Base-by-base conservation (phyloP, 1,140 invertebrate species). In the Diabrotica virgifera region DNA sequence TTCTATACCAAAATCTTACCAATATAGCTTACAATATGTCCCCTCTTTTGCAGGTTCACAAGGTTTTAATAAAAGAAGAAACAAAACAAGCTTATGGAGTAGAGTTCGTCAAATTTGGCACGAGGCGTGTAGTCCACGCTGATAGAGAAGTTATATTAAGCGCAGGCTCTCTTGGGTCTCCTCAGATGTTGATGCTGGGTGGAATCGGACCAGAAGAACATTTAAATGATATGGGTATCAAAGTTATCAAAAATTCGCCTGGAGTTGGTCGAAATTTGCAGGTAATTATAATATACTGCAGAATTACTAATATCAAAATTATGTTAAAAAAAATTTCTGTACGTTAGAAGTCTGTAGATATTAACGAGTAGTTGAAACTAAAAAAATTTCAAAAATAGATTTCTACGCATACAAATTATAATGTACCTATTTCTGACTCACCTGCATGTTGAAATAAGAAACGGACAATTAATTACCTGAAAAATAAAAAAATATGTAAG, bases 231-330 rank as follows among this genome's bases (percentile, higher is more conserved):
- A 68, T 86, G 7, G 82, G 83, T n/a, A 88, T 93, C 13, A 60
- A 74, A 10, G 55, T 73, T 0, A 72, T 83, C 57, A 73, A 82
- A 2, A 78, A 89, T 74, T 77, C 87, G 38, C 87, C 91, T 0
- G 90, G 89, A 0, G 92, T 95, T 0, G 93, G 93, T 0, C 75
- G 84, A 63, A 95, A 95, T 80, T 80, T 95, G 5, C 70, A 70
- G 57, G 57, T 52, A 46, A n/a, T 36, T 54, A 10, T 35, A 2
- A 38, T 8, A 37, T 2, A 2, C 1, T 24, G 4, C 1, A 24
- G 24, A 24, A 24, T 24, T 24, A 24, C 1, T 24, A 24, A 24
- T 24, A 24, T 24, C 24, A 24, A 24, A n/a, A n/a, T n/a, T n/a
- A n/a, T n/a, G n/a, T n/a, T n/a, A n/a, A n/a, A n/a, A n/a, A n/a